phyloP scores from a whole-genome alignment of 2,888 invertebrate species.

The Entomobrya proxima region DNA sequence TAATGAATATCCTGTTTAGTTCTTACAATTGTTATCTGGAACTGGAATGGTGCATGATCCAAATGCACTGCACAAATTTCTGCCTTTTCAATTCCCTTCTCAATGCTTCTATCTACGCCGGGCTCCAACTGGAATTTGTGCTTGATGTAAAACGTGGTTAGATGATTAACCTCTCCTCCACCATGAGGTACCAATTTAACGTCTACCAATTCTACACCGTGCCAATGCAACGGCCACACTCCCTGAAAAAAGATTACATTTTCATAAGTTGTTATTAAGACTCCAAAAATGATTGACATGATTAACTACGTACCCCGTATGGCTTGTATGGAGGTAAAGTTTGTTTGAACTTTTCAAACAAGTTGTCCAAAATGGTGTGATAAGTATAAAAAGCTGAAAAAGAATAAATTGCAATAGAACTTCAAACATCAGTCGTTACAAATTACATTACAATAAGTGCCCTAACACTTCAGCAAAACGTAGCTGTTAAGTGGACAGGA shows the following conservation, averaged over 20 bases:
- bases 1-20: background rate
- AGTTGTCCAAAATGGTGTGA: constrained; percentile 77
- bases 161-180: constrained; percentile 9
- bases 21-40: constrained; percentile 54
- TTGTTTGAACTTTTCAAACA: constrained; percentile 86
- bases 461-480: too few relatives aligned
- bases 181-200: constrained; percentile 33
- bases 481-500: too few relatives aligned
- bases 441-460: too few relatives aligned
- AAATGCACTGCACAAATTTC: constrained; percentile 62
- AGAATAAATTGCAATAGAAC: too few relatives aligned
- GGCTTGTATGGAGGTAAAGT: constrained; percentile 82
- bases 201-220: constrained; percentile 52
- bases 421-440: too few relatives aligned
- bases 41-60: constrained; percentile 63
- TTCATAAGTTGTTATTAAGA: background rate
- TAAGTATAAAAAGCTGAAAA: constrained; percentile 49
- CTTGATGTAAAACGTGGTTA: constrained; percentile 54
- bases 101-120: constrained; percentile 55
- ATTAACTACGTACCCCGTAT: constrained; percentile 41
- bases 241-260: constrained; percentile 40
- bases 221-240: constrained; percentile 61
- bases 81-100: constrained; percentile 46
- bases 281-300: background rate
- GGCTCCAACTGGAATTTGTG: constrained; percentile 58